Evolutionary conservation across 1,140 invertebrate species (phyloP).

Genomic region (Zaprionus davidi): DNA sequence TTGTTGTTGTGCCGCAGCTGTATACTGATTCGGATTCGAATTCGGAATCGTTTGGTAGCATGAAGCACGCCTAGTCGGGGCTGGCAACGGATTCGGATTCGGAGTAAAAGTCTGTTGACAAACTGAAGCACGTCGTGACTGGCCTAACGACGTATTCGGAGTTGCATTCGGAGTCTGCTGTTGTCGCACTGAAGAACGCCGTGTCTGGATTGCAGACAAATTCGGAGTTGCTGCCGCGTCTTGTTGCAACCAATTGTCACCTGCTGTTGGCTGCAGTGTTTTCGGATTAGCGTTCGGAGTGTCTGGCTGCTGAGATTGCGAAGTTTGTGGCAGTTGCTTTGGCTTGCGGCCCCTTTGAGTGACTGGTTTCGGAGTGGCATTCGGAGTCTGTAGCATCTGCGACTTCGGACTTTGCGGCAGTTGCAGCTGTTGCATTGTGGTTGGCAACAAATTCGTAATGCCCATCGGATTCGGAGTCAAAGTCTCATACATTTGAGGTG

Average conservation of each 20-base stretch:
- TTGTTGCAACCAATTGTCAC: too few relatives aligned
- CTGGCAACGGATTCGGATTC: background rate
- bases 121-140: too few relatives aligned
- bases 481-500: background rate
- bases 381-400: background rate
- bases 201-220: background rate
- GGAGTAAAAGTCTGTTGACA: background rate
- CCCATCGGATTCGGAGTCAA: background rate
- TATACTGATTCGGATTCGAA: too few relatives aligned
- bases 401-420: background rate
- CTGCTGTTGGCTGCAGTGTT: too few relatives aligned
- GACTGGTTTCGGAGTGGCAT: background rate
- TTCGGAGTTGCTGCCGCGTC: background rate
- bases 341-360: background rate
- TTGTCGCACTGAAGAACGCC: too few relatives aligned
- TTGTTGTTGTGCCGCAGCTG: too few relatives aligned
- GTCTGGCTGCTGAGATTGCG: background rate
- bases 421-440: background rate
- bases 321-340: background rate
- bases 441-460: background rate
- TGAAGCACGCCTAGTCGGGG: too few relatives aligned
- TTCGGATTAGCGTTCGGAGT: background rate
- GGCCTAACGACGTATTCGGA: too few relatives aligned
- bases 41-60: too few relatives aligned
- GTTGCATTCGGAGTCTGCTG: too few relatives aligned